Base-by-base conservation (phyloP, 1,140 invertebrate genomes). In the Vanessa atalanta region DNA sequence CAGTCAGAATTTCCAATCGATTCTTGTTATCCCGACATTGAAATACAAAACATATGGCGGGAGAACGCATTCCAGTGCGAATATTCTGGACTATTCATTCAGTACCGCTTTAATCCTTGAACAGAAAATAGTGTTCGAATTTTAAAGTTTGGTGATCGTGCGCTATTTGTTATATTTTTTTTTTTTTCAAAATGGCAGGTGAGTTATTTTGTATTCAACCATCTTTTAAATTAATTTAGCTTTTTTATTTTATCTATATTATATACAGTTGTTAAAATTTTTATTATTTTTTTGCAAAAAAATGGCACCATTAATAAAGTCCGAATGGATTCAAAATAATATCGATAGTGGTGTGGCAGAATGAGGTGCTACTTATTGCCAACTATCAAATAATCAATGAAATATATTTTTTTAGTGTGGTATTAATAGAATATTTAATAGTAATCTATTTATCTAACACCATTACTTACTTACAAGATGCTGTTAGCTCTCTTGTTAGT, bases 11-110 rank as follows among this genome's bases (percentile, higher is more conserved):
- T 76, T 65, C 74, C 69, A 72, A 76, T 76, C 65, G 61, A n/a
- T 75, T 71, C 69, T 57, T 65, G 65, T 64, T 68, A 76, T 57
- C 65, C 68, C 69, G 53, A 63, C 76, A 70, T 72, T 70, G 70
- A 64, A 70, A 82, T 83, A 87, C 75, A 77, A 83, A 87, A 86
- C 85, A 87, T 86, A 86, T 87, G 85, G 79, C 80, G 79, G 68
- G 79, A 82, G 81, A 76, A 79, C 84, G 78, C 81, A 85, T 87
- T 83, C 79, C 70, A 76, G 31, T 78, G 75, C 78, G 82, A 82
- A 79, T 81, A 76, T 84, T 87, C 83, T 82, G 81, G 83, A 87
- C 78, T 78, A 75, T 73, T 78, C 63, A 66, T 76, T 79, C 80
- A 83, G 81, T 86, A 66, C 77, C 65, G 68, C 73, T 79, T 71